A percentile compares a stretch with the other conserved stretches of the same genome.
Evolutionary conservation across 2,797 vertebrate species (phyloP).

Genomic region (Esox masquinongy): DNA sequence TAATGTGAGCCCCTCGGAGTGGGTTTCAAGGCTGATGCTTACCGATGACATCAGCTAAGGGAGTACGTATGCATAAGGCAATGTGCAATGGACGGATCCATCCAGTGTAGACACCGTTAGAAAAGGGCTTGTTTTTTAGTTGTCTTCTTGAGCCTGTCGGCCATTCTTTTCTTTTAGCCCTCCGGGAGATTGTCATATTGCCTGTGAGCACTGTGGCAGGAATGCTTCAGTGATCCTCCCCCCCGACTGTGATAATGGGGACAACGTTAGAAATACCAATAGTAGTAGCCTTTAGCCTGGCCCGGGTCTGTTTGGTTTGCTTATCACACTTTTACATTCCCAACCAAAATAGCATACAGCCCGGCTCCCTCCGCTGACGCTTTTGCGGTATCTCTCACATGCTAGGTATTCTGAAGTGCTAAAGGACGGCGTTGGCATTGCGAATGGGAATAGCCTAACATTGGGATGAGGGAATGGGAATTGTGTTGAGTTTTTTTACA

Average conservation of each 20-base stretch:
- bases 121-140: slow-evolving; percentile 59
- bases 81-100: background rate
- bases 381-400: slow-evolving; percentile 37
- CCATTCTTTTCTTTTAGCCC: slow-evolving; percentile 34
- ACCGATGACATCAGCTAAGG: background rate
- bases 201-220: slow-evolving; percentile 57
- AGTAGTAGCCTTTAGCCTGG: slow-evolving; percentile 28
- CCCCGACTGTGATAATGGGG: slow-evolving; percentile 78
- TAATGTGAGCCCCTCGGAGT: slow-evolving; percentile 66
- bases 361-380: slow-evolving; percentile 61
- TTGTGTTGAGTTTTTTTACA: slow-evolving; percentile 78
- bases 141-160: slow-evolving; percentile 16
- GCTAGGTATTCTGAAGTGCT: slow-evolving; percentile 46
- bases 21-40: slow-evolving; percentile 4
- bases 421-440: slow-evolving; percentile 48
- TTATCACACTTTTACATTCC: slow-evolving; percentile 85
- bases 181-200: slow-evolving; percentile 67
- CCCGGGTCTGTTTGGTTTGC: slow-evolving; percentile 79
- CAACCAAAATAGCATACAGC: slow-evolving; percentile 70
- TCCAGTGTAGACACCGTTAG: background rate
- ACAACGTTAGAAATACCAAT: slow-evolving; percentile 70
- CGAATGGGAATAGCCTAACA: slow-evolving; percentile 52
- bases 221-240: slow-evolving; percentile 74
- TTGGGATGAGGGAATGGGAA: slow-evolving; percentile 69
- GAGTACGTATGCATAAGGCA: background rate